A percentile compares a stretch with the other conserved stretches of the same genome.
Evolutionary conservation across 2,113 vertebrate species (phyloP).

Genomic region (Malurus cyaneus): DNA sequence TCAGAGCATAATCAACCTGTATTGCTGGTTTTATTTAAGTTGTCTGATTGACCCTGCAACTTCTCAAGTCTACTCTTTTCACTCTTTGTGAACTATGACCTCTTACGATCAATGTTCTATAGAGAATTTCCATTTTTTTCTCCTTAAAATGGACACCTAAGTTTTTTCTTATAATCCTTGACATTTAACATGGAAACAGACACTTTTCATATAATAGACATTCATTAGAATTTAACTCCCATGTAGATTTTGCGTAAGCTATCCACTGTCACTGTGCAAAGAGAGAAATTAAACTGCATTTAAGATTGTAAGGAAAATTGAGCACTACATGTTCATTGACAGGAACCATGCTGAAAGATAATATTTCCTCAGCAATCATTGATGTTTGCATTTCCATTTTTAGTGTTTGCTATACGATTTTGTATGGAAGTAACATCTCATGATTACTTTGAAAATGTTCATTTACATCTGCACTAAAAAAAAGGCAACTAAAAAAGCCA

Average conservation of each 20-base stretch:
- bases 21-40: background rate
- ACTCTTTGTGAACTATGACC: background rate
- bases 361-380: background rate
- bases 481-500: background rate
- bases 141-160: background rate
- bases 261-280: background rate
- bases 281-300: background rate
- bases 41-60: background rate
- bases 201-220: background rate
- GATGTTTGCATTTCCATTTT: background rate
- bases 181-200: background rate
- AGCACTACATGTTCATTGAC: background rate
- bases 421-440: background rate
- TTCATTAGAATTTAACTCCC: background rate
- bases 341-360: background rate
- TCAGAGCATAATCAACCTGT: background rate
- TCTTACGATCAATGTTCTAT: accelerated
- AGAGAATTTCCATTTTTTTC: background rate
- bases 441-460: background rate
- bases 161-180: background rate
- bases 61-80: background rate
- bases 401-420: background rate
- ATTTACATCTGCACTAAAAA: background rate
- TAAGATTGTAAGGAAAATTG: background rate
- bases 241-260: background rate